Conservation (phyloP, 2,888 invertebrate species). For the Xanthia togata region DNA sequence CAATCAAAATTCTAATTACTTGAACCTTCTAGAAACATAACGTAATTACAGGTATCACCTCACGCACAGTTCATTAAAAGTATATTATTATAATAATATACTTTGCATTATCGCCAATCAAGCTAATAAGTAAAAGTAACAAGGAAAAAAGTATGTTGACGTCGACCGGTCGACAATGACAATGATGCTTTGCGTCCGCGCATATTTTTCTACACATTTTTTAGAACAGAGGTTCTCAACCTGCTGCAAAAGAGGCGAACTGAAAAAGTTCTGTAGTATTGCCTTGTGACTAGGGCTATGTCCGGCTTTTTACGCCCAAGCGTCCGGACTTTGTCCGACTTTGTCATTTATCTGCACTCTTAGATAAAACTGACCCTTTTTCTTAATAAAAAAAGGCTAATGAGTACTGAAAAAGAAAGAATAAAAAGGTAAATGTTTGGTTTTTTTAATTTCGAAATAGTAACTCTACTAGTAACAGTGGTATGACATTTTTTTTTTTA, state of each 20-base stretch:
- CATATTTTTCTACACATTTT: slow-evolving; percentile 41
- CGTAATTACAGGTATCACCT: slow-evolving; percentile 14
- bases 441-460: not conserved
- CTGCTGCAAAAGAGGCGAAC: not conserved
- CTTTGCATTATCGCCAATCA: slow-evolving; percentile 52
- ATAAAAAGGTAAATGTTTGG: not conserved
- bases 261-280: not conserved
- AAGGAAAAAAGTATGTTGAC: slow-evolving; percentile 52
- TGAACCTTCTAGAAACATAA: not conserved
- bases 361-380: not conserved
- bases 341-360: not conserved
- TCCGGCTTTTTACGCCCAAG: too few species aligned
- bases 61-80: slow-evolving; percentile 31
- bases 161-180: slow-evolving; percentile 39
- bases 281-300: not conserved
- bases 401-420: not conserved
- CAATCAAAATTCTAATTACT: slow-evolving; percentile 24
- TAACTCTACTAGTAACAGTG: not conserved
- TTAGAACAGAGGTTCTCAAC: slow-evolving; percentile 32
- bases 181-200: slow-evolving; percentile 24
- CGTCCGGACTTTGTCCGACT: not conserved
- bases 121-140: slow-evolving; percentile 66
- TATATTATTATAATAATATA: slow-evolving; percentile 26
- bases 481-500: not conserved
- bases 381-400: not conserved